These are phyloP conservation scores for Pogona vitticeps DNA, from an alignment of 2,113 vertebrate genomes.

Conservation along the genomic window DNA sequence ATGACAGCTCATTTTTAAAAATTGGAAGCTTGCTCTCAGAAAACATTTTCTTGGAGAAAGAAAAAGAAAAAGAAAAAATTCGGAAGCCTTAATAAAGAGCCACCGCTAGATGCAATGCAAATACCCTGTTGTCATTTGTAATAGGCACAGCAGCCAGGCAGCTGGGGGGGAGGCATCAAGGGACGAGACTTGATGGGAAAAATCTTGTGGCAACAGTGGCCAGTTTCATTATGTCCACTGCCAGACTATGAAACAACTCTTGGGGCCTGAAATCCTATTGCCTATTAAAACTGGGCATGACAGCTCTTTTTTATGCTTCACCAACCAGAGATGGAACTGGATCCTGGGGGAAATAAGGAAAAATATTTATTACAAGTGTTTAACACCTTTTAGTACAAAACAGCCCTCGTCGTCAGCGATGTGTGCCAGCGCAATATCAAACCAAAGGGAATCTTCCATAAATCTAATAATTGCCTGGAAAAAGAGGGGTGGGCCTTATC, in stretches of 20 bases:
- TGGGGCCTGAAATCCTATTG: slow-evolving; percentile 77
- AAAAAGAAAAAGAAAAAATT: neutral
- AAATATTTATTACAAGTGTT: slow-evolving; percentile 79
- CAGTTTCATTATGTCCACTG: slow-evolving; percentile 75
- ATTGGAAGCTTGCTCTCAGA: neutral
- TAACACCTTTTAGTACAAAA: slow-evolving; percentile 79
- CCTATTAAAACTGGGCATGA: slow-evolving; percentile 78
- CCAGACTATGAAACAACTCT: slow-evolving; percentile 78
- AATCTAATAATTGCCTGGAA: slow-evolving; percentile 69
- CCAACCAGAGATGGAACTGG: slow-evolving; percentile 74
- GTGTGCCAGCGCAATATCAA: slow-evolving; percentile 70
- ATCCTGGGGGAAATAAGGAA: slow-evolving; percentile 76
- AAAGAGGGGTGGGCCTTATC: slow-evolving; percentile 50
- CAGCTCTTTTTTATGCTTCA: slow-evolving; percentile 79
- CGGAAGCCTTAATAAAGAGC: slow-evolving; percentile 47
- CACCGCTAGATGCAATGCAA: slow-evolving; percentile 62
- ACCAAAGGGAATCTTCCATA: slow-evolving; percentile 72
- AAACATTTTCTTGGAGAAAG: neutral
- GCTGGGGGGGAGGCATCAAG: slow-evolving; percentile 72
- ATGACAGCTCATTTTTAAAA: neutral
- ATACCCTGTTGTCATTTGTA: slow-evolving; percentile 63
- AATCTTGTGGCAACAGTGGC: slow-evolving; percentile 76
- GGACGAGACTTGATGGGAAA: slow-evolving; percentile 70
- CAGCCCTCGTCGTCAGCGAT: slow-evolving; percentile 69
- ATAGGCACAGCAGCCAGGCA: slow-evolving; percentile 71